Base-by-base conservation (phyloP, 2,113 vertebrate genomes). In the Nycticorax nycticorax region DNA sequence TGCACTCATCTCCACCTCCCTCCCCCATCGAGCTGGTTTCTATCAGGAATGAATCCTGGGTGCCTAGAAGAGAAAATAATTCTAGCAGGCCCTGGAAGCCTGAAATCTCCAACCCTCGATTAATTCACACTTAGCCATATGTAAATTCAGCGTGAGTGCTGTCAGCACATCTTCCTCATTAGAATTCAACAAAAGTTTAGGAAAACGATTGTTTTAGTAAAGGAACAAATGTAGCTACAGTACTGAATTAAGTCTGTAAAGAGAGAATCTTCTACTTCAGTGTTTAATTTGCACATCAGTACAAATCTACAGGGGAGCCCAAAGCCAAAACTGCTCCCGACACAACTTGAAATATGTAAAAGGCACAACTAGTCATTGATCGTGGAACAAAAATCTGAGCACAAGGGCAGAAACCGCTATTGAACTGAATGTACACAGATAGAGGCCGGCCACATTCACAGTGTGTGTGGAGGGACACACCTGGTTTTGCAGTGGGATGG, bases 381-480 rank as follows among this genome's bases (percentile, higher is more conserved):
- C 4, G 10, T 5, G 7, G 60, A 89, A 56, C 43, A 81, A 59
- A 95, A 95, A 33, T 10, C 56, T 19, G 33, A 91, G 35, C 18
- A 33, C 39, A 81, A 53, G 60, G 48, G 39, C 35, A 83, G 50
- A 74, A 73, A 27, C 26, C 6, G 8, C 22, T 45, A 32, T 0
- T 24, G 67, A 92, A 37, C 45, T 28, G 50, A 73, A 57, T 1
- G 10, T 0, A 4, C 37, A 35, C 9, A 52, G 41, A 26, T 16
- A n/a, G 56, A 75, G 68, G 56, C 72, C 52, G 80, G 68, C n/a
- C 30, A 26, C 21, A 1, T 41, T 41, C 0, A 0, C 32, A 67
- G 32, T 6, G 28, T 0, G 0, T 12, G 12, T 1, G 5, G 9
- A 76, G 10, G 16, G 48, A 48, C 30, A 20, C 57, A 27, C 33